These are phyloP conservation scores for Lysandra bellargus DNA, from an alignment of 2,888 invertebrate genomes.

Conservation along the genomic window DNA sequence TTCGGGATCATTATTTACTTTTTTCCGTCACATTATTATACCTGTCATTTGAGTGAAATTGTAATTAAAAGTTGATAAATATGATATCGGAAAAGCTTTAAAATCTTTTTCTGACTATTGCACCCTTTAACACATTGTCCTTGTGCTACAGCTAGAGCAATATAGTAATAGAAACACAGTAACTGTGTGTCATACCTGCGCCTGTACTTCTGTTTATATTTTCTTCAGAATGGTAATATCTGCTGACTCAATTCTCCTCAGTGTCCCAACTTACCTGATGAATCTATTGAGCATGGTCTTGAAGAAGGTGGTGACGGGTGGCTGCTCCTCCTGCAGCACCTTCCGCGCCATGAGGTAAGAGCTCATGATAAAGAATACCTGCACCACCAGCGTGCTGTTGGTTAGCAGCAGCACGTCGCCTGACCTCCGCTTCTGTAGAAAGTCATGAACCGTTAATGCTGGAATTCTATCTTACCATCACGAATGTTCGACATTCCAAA, in stretches of 20 bases:
- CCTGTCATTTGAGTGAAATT: neutral
- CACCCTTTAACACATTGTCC: no score
- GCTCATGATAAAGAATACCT: constrained; percentile 73
- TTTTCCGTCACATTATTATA: neutral
- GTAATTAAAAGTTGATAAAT: neutral
- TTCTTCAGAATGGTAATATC: neutral
- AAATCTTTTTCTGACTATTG: no score
- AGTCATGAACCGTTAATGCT: neutral
- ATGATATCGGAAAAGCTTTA: no score
- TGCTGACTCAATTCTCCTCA: neutral
- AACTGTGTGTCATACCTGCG: no score
- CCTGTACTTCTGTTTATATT: no score
- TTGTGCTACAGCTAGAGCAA: no score
- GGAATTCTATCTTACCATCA: no score
- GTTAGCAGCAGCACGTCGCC: constrained; percentile 64
- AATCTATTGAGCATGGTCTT: constrained; percentile 66
- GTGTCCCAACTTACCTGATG: constrained; percentile 53
- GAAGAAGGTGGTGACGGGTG: constrained; percentile 55
- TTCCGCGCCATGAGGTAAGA: constrained; percentile 72
- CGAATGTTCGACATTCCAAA: no score
- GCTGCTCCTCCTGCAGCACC: constrained; percentile 54
- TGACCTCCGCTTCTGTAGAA: constrained; percentile 54
- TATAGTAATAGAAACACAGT: no score
- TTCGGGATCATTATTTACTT: neutral
- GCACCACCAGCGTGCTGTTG: constrained; percentile 73